These are phyloP conservation scores for Whitmania pigra DNA, from an alignment of 1,140 invertebrate species.

Conservation along the genomic window DNA sequence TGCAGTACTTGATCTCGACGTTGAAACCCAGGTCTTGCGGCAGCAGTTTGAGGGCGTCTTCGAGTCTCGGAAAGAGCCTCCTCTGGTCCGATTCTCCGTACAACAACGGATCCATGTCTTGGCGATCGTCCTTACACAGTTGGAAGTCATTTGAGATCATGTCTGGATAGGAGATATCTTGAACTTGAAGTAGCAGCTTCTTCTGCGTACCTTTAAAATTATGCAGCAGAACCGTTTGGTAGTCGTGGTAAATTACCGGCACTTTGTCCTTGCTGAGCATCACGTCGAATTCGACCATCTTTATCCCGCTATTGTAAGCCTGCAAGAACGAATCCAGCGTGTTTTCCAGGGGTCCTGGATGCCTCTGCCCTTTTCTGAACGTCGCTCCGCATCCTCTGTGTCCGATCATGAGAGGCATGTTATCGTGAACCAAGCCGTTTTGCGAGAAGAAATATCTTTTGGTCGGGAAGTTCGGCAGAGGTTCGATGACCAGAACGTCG, in stretches of 20 bases:
- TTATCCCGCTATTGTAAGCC: neutral
- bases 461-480: neutral
- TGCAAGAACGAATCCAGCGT: slow-evolving; percentile 1
- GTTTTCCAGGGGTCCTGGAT: neutral
- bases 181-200: neutral
- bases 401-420: slow-evolving; percentile 9
- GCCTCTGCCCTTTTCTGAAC: neutral
- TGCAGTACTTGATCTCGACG: slow-evolving; percentile 18
- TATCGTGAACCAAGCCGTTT: neutral
- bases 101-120: neutral
- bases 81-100: neutral
- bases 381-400: slow-evolving; percentile 12
- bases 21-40: slow-evolving; percentile 9
- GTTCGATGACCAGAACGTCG: neutral
- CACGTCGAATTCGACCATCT: slow-evolving; percentile 15
- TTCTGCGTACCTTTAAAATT: neutral
- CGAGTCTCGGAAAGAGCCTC: neutral
- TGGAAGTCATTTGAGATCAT: neutral
- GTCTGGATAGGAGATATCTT: slow-evolving; percentile 2
- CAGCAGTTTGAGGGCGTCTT: neutral
- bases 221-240: neutral
- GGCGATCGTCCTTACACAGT: neutral
- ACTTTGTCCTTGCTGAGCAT: slow-evolving; percentile 13
- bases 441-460: neutral
- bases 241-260: slow-evolving; percentile 16